Conservation (phyloP, 2,888 invertebrate species). For the Anoplius nigerrimus region DNA sequence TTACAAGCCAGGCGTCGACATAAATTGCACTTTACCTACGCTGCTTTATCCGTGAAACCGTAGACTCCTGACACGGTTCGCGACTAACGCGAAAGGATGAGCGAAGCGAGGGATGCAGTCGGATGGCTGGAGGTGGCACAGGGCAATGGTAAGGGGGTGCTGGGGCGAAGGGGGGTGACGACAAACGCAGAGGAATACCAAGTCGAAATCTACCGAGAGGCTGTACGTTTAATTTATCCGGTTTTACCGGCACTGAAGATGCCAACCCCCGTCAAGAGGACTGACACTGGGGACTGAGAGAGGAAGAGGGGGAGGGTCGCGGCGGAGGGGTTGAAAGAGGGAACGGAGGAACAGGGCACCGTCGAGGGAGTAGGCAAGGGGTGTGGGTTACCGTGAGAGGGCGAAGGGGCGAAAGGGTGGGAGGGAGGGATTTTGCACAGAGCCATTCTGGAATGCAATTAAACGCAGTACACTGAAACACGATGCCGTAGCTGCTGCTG, state of each 20-base stretch:
- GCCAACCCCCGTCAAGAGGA: constrained; percentile 23
- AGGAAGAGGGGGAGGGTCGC: background rate
- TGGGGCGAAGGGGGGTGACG: constrained; percentile 22
- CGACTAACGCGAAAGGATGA: background rate
- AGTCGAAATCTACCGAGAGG: constrained; percentile 38
- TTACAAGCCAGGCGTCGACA: constrained; percentile 32
- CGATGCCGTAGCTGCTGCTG: constrained; percentile 46
- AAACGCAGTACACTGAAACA: constrained; percentile 70
- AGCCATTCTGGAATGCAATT: constrained; percentile 73
- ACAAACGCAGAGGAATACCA: constrained; percentile 18
- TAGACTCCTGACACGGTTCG: constrained; percentile 39
- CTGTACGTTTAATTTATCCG: constrained; percentile 54
- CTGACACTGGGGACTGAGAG: background rate
- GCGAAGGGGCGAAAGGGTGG: constrained; percentile 24
- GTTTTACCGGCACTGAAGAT: constrained; percentile 53
- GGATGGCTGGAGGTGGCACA: too few relatives aligned
- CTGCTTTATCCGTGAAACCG: constrained; percentile 45
- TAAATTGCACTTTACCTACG: constrained; percentile 34
- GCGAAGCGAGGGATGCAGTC: too few relatives aligned
- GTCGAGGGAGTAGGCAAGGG: background rate
- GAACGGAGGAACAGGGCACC: constrained; percentile 8
- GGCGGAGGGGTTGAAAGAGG: constrained; percentile 21
- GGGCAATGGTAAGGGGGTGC: constrained; percentile 10
- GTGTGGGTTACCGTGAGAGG: constrained; percentile 22
- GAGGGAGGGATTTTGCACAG: constrained; percentile 60